Conservation (phyloP, 2,113 vertebrate genomes). For the Catharus bicknelli region DNA sequence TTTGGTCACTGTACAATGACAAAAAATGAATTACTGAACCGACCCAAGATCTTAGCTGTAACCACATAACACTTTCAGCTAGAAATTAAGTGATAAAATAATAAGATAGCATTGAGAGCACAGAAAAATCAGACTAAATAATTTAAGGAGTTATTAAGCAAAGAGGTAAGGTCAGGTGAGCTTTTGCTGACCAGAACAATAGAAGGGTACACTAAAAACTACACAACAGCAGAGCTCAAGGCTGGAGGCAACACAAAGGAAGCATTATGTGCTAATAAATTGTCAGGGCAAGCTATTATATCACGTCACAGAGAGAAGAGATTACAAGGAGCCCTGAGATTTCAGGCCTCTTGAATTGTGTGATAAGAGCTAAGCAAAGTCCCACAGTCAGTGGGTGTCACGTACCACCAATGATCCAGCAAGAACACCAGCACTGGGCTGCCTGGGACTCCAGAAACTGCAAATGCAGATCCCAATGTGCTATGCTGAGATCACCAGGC, state of each 20-base stretch:
- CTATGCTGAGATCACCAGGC: not conserved
- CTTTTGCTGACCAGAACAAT: not conserved
- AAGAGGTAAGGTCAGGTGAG: not conserved
- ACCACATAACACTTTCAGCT: not conserved
- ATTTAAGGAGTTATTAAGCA: not conserved
- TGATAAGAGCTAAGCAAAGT: not conserved
- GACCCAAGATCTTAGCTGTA: not conserved
- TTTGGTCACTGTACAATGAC: not conserved
- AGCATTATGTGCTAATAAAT: not conserved
- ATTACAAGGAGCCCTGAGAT: rapidly evolving
- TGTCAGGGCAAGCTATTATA: not conserved
- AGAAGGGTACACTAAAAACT: not conserved
- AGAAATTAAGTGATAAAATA: not conserved
- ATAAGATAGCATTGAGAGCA: not conserved
- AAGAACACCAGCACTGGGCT: not conserved
- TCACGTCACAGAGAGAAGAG: not conserved
- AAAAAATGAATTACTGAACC: not conserved
- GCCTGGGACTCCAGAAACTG: not conserved
- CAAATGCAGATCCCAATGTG: rapidly evolving
- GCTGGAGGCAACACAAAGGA: not conserved
- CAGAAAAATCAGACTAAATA: not conserved
- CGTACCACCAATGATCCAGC: not conserved
- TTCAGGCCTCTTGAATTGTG: not conserved
- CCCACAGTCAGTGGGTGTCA: not conserved
- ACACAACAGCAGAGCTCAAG: not conserved